Evolutionary conservation across 2,888 invertebrate genomes (phyloP), one percentile per base, ranked within the genome.

Genomic region (Carabus problematicus): DNA sequence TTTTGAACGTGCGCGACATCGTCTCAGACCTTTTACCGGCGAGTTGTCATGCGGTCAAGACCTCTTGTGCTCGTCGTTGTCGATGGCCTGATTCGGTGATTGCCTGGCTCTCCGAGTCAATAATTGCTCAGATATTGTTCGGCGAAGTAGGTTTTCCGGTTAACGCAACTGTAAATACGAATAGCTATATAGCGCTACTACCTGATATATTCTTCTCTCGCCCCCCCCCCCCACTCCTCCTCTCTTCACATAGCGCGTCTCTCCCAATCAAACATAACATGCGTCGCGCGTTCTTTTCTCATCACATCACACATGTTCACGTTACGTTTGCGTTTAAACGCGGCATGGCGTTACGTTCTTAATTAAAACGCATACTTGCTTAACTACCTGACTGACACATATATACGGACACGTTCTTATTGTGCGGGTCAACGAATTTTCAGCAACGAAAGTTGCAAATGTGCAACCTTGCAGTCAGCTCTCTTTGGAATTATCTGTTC

Each of bases 101-200:
- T 19, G 49, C 8, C 14, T 56, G 59, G 42, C 59, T 19, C 55
- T 18, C 39, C 54, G 45, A 66, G 66, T 66, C 67, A 67, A 67
- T 67, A 60, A 67, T 67, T 67, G 67, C 67, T 67, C 67, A 52
- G 52, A 52, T 52, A 52, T 52, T 52, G 52, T 52, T 52, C 60
- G 45, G n/a, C 64, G 61, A 69, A 69, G 69, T 69, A 62, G 69
- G 69, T 69, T 69, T 69, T 55, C 49, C 69, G 69, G 69, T 69
- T 69, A 69, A 62, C 52, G 47, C 69, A 69, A 69, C 69, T 69
- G 69, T 69, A 69, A 69, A 69, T 69, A 69, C 62, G 55, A 61
- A 69, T 69, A 60, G 58, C 67, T 66, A 41, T 19, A 47, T 60
- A 67, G 54, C 60, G 49, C 66, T 64, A 64, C 64, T 55, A 67